Evolutionary conservation across 2,888 invertebrate genomes (phyloP), one percentile per base, ranked within the genome.

Genomic region (Cephus nigrinus): DNA sequence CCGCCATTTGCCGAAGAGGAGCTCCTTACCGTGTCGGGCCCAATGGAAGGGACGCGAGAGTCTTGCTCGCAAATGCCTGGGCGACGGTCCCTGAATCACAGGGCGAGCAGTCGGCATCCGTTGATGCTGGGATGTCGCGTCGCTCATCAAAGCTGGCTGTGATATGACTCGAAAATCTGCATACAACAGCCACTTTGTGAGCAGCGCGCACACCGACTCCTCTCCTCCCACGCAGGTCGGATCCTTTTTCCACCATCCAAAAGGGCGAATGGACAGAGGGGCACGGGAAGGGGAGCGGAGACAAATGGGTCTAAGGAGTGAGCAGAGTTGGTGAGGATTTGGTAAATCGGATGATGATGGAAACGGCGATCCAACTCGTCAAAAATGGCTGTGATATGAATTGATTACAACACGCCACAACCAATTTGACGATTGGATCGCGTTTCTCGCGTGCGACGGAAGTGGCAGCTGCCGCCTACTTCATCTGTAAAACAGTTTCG

Each of bases 141-240:
- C 96, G 97, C 97, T 97, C 97, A 97, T 97, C 97, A 97, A 98
- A 97, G 97, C 98, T 97, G 97, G 97, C 97, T 98, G 97, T 97
- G 97, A 97, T 97, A 97, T 97, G 97, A 93, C 86, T 89, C 87
- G 88, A 88, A 87, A 88, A 91, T 89, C 92, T 92, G 94, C 97
- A 97, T 94, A 95, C 94, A 93, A 97, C 97, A 96, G 93, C 96
- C 96, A 96, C 96, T 96, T 97, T 96, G 97, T 94, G 97, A 97
- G 97, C 93, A 94, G 92, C 93, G 93, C 93, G 86, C 89, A 86
- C 85, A 83, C 81, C 71, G 73, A 77, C 31, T 30, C 32, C 77
- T 73, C 79, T 74, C 79, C 75, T 78, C 76, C 69, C 78, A 32
- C 75, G 4, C 75, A 12, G 32, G 4, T 32, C 69, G 69, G 69